phyloP scores from a whole-genome alignment of 1,140 invertebrate species.

The Drosophila repleta region DNA sequence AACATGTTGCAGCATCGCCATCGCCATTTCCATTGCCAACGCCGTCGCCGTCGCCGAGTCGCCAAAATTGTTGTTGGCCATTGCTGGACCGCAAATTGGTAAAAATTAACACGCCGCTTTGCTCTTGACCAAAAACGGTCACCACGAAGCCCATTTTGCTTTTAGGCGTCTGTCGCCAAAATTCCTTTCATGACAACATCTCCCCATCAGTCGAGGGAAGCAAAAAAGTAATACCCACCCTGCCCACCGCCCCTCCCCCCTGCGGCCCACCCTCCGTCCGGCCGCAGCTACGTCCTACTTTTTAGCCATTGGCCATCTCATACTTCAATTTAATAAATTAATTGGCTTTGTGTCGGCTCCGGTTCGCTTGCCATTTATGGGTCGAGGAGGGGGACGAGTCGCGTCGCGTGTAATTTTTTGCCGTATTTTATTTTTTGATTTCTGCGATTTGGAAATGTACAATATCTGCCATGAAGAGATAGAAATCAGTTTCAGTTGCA shows the following conservation, averaged over 20 bases:
- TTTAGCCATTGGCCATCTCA: constrained; percentile 50
- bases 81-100: constrained; percentile 76
- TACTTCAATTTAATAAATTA: constrained; percentile 84
- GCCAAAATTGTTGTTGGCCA: constrained; percentile 43
- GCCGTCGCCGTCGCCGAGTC: constrained; percentile 36
- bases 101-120: constrained; percentile 83
- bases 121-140: constrained; percentile 81
- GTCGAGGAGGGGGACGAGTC: background rate
- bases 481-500: constrained; percentile 53
- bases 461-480: constrained; percentile 73
- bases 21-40: constrained; percentile 46
- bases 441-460: constrained; percentile 60
- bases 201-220: constrained; percentile 4
- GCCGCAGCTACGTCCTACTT: constrained; percentile 17
- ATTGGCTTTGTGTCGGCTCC: constrained; percentile 79
- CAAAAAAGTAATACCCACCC: constrained; percentile 6
- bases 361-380: constrained; percentile 45
- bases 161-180: constrained; percentile 83
- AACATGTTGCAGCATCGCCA: constrained; percentile 74
- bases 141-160: constrained; percentile 77
- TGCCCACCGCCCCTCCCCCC: background rate
- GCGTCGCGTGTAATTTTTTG: constrained; percentile 9
- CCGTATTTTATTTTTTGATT: constrained; percentile 23
- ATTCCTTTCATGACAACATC: constrained; percentile 70
- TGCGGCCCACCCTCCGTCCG: background rate